phyloP scores from a whole-genome alignment of 2,113 vertebrate species.

The Redunca redunca region DNA sequence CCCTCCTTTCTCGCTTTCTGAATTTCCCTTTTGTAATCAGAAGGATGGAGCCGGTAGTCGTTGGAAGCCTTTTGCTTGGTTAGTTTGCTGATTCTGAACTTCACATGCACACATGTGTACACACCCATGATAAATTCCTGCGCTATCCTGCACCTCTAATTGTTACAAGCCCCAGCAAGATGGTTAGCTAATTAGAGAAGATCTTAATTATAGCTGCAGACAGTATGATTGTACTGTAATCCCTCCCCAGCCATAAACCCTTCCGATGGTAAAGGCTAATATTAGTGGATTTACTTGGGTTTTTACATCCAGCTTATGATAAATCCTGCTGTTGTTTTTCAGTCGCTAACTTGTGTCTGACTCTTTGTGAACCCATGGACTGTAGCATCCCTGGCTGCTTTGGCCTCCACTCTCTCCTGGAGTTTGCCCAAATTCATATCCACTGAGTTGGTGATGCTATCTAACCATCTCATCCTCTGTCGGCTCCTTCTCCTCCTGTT shows the following conservation, averaged over 20 bases:
- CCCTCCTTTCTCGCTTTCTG: too few relatives aligned
- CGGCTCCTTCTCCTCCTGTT: accelerated
- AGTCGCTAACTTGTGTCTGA: background rate
- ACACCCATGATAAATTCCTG: background rate
- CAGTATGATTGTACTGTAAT: background rate
- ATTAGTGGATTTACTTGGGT: background rate
- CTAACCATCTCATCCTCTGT: background rate
- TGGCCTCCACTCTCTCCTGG: background rate
- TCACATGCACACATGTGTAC: accelerated
- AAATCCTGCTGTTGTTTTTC: background rate
- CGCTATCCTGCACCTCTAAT: background rate
- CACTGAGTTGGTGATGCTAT: background rate
- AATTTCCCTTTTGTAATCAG: background rate
- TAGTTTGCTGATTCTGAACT: background rate
- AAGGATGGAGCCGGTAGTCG: accelerated
- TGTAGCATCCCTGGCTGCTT: background rate
- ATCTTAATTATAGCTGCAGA: background rate
- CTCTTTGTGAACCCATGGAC: background rate
- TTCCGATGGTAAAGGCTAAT: background rate
- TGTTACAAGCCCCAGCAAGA: background rate
- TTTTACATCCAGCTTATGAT: background rate
- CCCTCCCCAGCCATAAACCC: background rate
- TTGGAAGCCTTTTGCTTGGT: background rate
- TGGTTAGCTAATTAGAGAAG: background rate
- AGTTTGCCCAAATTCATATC: background rate